Conservation (phyloP, 2,113 vertebrate species). For the Carassius carassius region DNA sequence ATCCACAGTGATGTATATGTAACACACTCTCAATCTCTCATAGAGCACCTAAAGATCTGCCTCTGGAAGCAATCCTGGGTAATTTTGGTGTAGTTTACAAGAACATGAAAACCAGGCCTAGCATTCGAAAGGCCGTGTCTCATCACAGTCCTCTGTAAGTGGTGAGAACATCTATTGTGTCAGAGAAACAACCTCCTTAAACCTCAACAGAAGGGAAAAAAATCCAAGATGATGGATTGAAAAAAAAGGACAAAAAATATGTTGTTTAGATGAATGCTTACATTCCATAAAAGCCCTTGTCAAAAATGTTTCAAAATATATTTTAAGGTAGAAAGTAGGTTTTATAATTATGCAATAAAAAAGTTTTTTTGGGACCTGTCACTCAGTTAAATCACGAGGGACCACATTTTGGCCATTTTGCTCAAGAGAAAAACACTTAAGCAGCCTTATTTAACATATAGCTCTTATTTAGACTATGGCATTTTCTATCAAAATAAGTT, state of each 20-base stretch:
- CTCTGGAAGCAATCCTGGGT: constrained; percentile 59
- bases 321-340: no score
- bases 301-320: no score
- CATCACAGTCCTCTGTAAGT: constrained; percentile 32
- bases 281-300: no score
- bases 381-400: no score
- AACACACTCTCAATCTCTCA: constrained; percentile 15
- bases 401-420: no score
- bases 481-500: not conserved
- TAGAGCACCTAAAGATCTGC: not conserved
- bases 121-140: constrained; percentile 43
- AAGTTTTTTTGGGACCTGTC: no score
- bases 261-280: no score
- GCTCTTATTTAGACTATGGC: not conserved
- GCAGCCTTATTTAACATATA: not conserved
- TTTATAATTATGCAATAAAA: not conserved
- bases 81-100: constrained; percentile 60
- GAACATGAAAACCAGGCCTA: constrained; percentile 42
- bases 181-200: constrained; percentile 37
- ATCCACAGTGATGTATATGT: constrained; percentile 4
- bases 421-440: not conserved
- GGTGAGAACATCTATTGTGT: constrained; percentile 53
- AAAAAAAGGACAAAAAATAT: not conserved
- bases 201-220: constrained; percentile 4
- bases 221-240: constrained; percentile 8